These are phyloP conservation scores for Mustelus asterias DNA, from an alignment of 2,113 vertebrate genomes.

Conservation along the genomic window DNA sequence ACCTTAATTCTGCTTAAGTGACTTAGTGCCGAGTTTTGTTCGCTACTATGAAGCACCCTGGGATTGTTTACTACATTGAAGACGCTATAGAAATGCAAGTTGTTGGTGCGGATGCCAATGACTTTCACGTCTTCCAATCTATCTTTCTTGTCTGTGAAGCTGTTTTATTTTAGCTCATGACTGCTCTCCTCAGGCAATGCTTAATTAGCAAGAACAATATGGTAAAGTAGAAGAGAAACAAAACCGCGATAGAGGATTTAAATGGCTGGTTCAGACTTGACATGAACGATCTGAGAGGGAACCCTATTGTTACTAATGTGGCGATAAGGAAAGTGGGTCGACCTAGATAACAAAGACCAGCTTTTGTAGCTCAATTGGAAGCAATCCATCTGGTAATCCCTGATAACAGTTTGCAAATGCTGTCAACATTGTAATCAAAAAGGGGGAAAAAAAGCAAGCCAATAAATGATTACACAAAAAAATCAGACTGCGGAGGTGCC, in stretches of 20 bases:
- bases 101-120: neutral
- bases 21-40: neutral
- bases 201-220: neutral
- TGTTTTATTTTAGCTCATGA: neutral
- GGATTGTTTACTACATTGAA: neutral
- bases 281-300: neutral
- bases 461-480: slow-evolving; percentile 11
- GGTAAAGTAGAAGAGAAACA: neutral
- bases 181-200: neutral
- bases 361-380: neutral
- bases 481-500: neutral
- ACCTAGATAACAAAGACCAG: neutral
- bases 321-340: neutral
- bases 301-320: neutral
- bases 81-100: neutral
- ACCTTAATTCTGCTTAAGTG: neutral
- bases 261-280: neutral
- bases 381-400: neutral
- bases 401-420: neutral
- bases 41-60: neutral
- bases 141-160: neutral
- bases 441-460: too few relatives aligned
- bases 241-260: neutral
- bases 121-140: neutral
- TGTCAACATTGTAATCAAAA: neutral